Evolutionary conservation across 2,113 vertebrate species (phyloP), one percentile per base, ranked within the genome.

Genomic region (Oxyruncus cristatus): DNA sequence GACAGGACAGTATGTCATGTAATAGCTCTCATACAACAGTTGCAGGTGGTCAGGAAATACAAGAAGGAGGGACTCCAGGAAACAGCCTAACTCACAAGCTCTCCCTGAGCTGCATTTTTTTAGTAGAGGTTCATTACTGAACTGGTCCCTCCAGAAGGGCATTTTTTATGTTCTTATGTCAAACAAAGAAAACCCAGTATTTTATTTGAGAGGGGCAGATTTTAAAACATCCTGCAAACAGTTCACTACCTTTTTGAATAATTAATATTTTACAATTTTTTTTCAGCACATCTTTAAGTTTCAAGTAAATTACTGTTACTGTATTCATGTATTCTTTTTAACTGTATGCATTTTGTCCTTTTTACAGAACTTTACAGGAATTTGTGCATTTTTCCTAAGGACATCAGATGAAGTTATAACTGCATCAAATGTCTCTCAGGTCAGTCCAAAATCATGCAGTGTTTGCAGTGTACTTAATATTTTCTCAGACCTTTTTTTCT

Each of bases 371-470:
- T 88, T 98, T 70, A 96, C 93, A 55, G 98, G 98, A 77, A 98
- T 71, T 32, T 99, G 98, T 94, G 97, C 98, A 32, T 99, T 98
- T 98, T 99, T 99, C 88, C 93, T 98, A 73, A 98, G 98, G 73
- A 97, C 93, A 59, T 98, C 98, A 11, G 97, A 98, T 72, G 98
- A 98, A 95, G 75, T 94, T 47, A 92, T 99, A 93, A 98, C 97
- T 67, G 91, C 97, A 42, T 97, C 98, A 47, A 98, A 98, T 73
- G 21, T 98, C 26, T 98, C 97, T 28, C 98, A 98, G 98, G 98
- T 99, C 80, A 96, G 97, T 85, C 24, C 11, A 74, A 91, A 76
- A 62, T 88, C n/a, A 33, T 41, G 18, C 62, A 39, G 12, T 49
- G 13, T 49, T 89, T 79, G 16, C 30, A 33, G 4, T 44, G 7